phyloP scores from a whole-genome alignment of 2,113 vertebrate genomes.

The Dryoscopus gambensis region DNA sequence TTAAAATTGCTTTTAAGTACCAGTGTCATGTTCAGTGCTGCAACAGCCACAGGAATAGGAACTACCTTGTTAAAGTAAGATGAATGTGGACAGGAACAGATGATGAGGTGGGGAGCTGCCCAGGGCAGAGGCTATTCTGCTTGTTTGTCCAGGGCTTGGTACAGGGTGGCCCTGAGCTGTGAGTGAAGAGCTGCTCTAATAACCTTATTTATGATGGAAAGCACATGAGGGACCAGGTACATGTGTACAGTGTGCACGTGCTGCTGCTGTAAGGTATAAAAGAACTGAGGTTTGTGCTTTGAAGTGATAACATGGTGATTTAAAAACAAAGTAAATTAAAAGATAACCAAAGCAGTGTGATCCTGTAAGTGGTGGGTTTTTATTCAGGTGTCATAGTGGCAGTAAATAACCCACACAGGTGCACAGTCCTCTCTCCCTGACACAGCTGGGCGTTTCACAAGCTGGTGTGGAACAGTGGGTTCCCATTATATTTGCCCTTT shows the following conservation, averaged over 20 bases:
- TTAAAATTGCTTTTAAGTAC: background rate
- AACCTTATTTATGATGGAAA: background rate
- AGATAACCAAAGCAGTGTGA: background rate
- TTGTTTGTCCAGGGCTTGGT: background rate
- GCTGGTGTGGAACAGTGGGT: background rate
- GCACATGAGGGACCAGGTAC: rapidly evolving
- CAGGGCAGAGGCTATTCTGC: background rate
- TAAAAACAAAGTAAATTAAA: background rate
- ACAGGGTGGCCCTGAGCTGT: background rate
- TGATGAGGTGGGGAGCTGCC: background rate
- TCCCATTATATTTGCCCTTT: background rate
- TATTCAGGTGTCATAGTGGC: background rate
- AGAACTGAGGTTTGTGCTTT: background rate
- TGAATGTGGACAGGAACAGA: background rate
- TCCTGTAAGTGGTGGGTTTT: background rate
- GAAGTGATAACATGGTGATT: background rate
- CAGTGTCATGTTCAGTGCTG: background rate
- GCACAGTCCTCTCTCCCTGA: background rate
- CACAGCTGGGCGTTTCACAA: background rate
- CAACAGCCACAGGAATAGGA: background rate
- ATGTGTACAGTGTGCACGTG: rapidly evolving
- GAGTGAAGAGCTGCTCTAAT: background rate
- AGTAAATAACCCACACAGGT: background rate
- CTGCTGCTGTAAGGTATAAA: background rate
- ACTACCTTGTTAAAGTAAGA: background rate